Evolutionary conservation across 2,797 vertebrate species (phyloP).

Genomic region (Chloroceryle amazona): DNA sequence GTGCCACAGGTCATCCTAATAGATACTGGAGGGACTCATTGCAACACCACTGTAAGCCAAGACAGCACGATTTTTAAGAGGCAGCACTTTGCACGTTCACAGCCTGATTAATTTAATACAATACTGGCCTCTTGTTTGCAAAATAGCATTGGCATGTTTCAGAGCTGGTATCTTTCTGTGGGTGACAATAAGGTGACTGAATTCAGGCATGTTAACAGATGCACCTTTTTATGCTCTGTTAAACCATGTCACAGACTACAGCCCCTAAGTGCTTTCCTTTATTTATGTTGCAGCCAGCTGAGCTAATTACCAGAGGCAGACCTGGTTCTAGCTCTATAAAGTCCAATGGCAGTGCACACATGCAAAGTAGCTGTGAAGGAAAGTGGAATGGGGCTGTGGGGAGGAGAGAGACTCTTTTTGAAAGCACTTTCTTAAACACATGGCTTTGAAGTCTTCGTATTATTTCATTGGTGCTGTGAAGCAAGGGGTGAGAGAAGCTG

Average conservation of each 20-base stretch:
- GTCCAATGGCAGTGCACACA: neutral
- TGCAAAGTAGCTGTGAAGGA: neutral
- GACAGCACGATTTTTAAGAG: slow-evolving; percentile 69
- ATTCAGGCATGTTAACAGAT: slow-evolving; percentile 79
- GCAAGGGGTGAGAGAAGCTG: neutral
- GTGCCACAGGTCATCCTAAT: slow-evolving; percentile 85
- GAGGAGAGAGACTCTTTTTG: neutral
- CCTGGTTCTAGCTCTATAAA: slow-evolving; percentile 66
- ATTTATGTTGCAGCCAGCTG: slow-evolving; percentile 75
- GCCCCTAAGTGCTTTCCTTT: slow-evolving; percentile 77
- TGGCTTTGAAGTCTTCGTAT: neutral
- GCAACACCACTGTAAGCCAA: slow-evolving; percentile 68
- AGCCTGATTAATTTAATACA: slow-evolving; percentile 78
- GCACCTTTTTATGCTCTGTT: slow-evolving; percentile 80
- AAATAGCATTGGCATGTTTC: slow-evolving; percentile 70
- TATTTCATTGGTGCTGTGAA: neutral
- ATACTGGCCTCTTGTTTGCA: slow-evolving; percentile 72
- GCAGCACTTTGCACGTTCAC: slow-evolving; percentile 67
- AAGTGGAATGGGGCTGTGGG: neutral
- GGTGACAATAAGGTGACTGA: slow-evolving; percentile 78
- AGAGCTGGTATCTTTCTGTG: slow-evolving; percentile 65
- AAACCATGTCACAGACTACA: slow-evolving; percentile 77
- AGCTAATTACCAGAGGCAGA: slow-evolving; percentile 81
- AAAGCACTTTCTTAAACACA: neutral
- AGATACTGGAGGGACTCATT: slow-evolving; percentile 78